These are phyloP conservation scores for Arctopsyche grandis DNA, from an alignment of 1,140 invertebrate genomes.

Conservation along the genomic window DNA sequence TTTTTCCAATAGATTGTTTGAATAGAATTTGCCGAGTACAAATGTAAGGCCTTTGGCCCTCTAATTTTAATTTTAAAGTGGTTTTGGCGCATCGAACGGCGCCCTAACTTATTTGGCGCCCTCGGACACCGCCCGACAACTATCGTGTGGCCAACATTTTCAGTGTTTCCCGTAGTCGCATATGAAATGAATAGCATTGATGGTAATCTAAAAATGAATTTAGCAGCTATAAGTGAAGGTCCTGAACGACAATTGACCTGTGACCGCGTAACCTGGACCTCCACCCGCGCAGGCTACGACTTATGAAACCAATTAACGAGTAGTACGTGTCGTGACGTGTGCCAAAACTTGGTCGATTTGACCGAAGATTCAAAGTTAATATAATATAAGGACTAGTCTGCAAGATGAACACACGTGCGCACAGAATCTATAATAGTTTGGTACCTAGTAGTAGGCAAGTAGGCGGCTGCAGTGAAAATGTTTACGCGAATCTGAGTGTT, in stretches of 20 bases:
- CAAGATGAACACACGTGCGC: not conserved
- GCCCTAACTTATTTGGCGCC: too few relatives aligned
- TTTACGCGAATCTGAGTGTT: slow-evolving; percentile 30
- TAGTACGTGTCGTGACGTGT: not conserved
- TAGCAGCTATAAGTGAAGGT: slow-evolving; percentile 4
- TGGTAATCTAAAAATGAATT: not conserved
- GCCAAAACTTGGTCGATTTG: not conserved
- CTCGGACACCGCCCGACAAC: too few relatives aligned
- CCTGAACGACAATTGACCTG: slow-evolving; percentile 22
- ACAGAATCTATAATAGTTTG: not conserved
- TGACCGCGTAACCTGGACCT: slow-evolving; percentile 21
- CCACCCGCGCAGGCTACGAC: slow-evolving; percentile 13
- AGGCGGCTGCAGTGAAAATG: slow-evolving; percentile 21
- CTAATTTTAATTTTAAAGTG: too few relatives aligned
- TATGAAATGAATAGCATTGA: too few relatives aligned
- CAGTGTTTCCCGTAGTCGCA: too few relatives aligned
- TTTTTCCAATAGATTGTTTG: too few relatives aligned
- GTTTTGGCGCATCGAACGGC: too few relatives aligned
- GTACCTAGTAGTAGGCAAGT: not conserved
- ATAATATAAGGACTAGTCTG: not conserved
- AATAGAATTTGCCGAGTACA: too few relatives aligned
- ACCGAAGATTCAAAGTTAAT: not conserved
- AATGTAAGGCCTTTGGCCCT: too few relatives aligned
- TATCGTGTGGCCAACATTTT: too few relatives aligned
- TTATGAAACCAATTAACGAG: slow-evolving; percentile 33